Evolutionary conservation across 2,113 vertebrate genomes (phyloP).

Genomic region (Marmota monax): DNA sequence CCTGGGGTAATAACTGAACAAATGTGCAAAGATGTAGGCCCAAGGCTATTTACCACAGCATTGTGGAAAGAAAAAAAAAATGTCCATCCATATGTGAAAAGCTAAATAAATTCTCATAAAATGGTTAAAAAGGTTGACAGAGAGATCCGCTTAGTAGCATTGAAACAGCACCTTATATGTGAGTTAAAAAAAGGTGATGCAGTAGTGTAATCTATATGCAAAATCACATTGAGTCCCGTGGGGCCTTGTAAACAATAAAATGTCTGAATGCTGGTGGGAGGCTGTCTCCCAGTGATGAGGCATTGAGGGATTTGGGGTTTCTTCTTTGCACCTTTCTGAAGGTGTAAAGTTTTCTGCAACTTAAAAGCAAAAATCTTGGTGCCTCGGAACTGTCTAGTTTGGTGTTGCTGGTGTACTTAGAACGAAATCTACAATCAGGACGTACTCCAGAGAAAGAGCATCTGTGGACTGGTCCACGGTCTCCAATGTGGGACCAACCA

Average conservation of each 20-base stretch:
- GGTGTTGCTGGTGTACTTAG: background rate
- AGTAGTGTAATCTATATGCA: background rate
- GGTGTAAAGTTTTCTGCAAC: background rate
- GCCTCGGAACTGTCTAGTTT: background rate
- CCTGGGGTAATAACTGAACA: background rate
- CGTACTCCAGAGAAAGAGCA: background rate
- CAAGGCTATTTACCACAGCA: background rate
- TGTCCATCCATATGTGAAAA: background rate
- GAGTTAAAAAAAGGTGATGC: background rate
- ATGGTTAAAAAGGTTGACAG: background rate
- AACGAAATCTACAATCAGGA: background rate
- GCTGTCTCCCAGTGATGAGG: background rate
- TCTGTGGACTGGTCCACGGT: background rate
- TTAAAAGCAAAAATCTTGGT: background rate
- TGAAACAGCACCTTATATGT: background rate
- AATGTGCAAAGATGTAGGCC: background rate
- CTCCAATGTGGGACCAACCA: background rate
- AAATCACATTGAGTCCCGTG: no score
- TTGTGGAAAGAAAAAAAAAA: background rate
- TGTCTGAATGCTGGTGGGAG: background rate
- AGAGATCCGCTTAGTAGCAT: background rate
- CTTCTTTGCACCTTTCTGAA: constrained; percentile 12
- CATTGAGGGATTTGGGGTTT: background rate
- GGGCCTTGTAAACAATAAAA: background rate
- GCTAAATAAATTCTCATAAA: background rate